Evolutionary conservation across 1,140 invertebrate species (phyloP).

Genomic region (Schlechtendalia chinensis): DNA sequence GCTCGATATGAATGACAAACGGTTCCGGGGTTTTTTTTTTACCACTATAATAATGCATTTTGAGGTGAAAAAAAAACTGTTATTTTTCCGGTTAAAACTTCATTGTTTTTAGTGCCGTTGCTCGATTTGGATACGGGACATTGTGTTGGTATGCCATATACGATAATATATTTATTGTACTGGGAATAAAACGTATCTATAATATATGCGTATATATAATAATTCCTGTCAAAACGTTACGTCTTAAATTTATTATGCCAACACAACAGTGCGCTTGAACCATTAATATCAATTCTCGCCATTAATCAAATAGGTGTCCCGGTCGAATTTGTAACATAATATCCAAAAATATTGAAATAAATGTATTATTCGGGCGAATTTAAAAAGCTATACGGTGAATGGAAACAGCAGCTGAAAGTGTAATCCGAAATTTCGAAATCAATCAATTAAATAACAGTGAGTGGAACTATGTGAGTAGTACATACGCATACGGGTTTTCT

Average conservation of each 20-base stretch:
- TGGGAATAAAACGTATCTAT: not conserved
- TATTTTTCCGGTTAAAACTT: slow-evolving; percentile 1
- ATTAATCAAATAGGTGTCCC: not conserved
- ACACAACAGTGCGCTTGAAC: not conserved
- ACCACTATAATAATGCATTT: not conserved
- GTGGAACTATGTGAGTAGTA: slow-evolving; percentile 7
- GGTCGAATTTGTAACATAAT: not conserved
- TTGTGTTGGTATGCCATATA: not conserved
- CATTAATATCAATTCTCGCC: slow-evolving; percentile 14
- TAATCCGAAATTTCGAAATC: not conserved
- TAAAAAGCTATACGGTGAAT: not conserved
- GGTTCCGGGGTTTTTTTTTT: not conserved
- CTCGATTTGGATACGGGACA: not conserved
- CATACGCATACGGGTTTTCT: not conserved
- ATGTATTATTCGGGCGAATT: not conserved
- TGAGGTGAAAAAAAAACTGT: not conserved
- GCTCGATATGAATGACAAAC: not conserved
- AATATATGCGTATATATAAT: too few species aligned
- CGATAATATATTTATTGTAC: not conserved
- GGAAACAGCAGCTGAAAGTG: not conserved
- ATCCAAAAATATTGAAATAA: not conserved
- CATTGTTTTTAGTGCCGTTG: not conserved
- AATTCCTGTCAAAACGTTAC: not conserved
- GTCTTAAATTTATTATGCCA: not conserved
- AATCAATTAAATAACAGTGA: not conserved